phyloP scores from a whole-genome alignment of 2,113 vertebrate species.

The Python bivittatus region DNA sequence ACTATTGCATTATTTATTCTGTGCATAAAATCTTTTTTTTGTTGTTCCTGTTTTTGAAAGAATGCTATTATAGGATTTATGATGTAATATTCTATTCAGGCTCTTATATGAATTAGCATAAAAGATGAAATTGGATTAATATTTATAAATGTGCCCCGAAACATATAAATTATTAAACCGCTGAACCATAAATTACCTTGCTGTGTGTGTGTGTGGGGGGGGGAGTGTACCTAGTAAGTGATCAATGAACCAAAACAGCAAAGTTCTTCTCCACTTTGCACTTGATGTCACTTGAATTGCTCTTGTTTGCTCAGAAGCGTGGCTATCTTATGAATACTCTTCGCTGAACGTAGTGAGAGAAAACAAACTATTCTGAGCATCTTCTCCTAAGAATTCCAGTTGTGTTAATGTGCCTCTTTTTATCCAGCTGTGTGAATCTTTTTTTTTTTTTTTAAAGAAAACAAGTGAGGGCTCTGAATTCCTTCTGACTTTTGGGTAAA shows the following conservation, averaged over 20 bases:
- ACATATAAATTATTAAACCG: background rate
- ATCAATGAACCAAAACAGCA: background rate
- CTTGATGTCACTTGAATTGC: rapidly evolving
- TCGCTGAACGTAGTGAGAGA: background rate
- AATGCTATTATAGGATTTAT: conserved; percentile 30
- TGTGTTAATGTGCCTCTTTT: background rate
- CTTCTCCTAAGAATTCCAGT: rapidly evolving
- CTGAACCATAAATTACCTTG: background rate
- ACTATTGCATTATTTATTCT: conserved; percentile 25
- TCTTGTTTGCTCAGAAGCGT: rapidly evolving
- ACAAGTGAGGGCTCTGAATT: background rate
- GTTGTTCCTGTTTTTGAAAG: background rate
- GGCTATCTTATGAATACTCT: background rate
- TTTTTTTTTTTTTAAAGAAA: background rate
- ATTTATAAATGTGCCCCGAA: conserved; percentile 36
- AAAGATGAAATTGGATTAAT: conserved; percentile 38
- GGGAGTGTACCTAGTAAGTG: background rate
- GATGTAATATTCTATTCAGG: conserved; percentile 39
- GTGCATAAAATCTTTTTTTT: background rate
- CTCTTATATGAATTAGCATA: conserved; percentile 38
- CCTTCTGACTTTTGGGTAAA: background rate
- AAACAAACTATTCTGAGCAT: rapidly evolving
- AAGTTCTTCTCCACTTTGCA: rapidly evolving
- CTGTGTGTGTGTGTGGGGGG: background rate
- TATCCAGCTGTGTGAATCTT: background rate